Percentiles rank a stretch among this genome's conserved stretches.
phyloP scores from a whole-genome alignment of 2,888 invertebrate genomes.

The Xylocampa areola region DNA sequence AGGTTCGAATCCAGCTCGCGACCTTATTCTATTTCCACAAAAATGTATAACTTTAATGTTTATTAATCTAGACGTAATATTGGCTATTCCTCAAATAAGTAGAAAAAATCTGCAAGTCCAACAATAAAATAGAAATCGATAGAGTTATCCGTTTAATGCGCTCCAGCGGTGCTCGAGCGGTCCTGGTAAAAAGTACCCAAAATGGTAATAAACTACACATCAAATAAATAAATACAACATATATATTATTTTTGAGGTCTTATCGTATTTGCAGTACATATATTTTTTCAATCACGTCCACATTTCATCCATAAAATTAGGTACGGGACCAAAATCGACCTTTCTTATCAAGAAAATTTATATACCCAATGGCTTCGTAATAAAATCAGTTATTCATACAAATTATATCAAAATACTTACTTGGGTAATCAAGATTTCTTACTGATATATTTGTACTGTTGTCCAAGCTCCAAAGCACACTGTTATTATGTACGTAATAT shows the following conservation, averaged over 20 bases:
- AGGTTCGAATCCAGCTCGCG: too few species aligned
- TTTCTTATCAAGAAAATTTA: background rate
- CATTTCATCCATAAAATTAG: background rate
- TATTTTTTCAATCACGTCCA: constrained; percentile 3
- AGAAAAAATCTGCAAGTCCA: too few species aligned
- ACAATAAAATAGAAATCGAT: too few species aligned
- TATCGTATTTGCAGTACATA: background rate
- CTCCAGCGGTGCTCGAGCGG: too few species aligned
- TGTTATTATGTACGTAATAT: constrained; percentile 20
- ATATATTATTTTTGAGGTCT: constrained; percentile 4
- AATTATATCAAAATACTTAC: constrained; percentile 6
- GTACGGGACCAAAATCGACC: background rate
- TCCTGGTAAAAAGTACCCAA: too few species aligned
- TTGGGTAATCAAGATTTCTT: constrained; percentile 5
- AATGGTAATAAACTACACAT: too few species aligned
- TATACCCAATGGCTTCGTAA: background rate
- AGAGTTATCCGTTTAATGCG: too few species aligned
- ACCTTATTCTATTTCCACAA: too few species aligned
- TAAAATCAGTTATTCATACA: background rate
- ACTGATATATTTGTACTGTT: background rate
- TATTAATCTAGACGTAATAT: too few species aligned
- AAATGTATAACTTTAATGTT: too few species aligned
- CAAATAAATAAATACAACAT: too few species aligned
- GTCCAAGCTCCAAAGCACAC: constrained; percentile 14
- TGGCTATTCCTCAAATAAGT: too few species aligned